phyloP scores from a whole-genome alignment of 2,113 vertebrate species.

The Laticauda laticaudata region DNA sequence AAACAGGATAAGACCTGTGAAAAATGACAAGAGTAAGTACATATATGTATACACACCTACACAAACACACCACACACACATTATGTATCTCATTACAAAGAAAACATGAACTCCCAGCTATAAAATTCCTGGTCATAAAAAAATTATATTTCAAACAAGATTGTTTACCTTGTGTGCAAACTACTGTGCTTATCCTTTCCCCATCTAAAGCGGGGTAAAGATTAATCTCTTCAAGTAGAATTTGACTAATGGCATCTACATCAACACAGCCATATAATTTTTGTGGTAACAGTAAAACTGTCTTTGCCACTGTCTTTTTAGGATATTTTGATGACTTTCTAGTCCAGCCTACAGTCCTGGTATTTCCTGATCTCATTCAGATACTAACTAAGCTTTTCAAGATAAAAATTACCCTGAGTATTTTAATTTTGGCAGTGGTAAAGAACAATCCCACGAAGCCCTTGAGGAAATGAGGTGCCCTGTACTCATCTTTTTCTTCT shows the following conservation, averaged over 20 bases:
- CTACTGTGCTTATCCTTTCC: accelerated
- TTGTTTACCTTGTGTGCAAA: not conserved
- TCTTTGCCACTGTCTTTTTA: not conserved
- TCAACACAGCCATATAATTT: not conserved
- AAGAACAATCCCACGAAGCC: not conserved
- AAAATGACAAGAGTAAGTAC: not conserved
- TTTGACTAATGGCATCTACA: not conserved
- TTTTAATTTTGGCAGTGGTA: not conserved
- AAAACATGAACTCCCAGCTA: not conserved
- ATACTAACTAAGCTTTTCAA: not conserved
- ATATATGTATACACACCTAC: not conserved
- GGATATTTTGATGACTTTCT: not conserved
- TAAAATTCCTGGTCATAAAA: not conserved
- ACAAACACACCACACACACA: not conserved
- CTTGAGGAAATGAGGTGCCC: not conserved
- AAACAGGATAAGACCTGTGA: not conserved
- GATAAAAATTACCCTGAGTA: not conserved
- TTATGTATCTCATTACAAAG: not conserved
- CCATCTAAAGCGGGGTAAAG: not conserved
- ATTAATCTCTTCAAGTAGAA: not conserved
- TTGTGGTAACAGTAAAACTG: not conserved
- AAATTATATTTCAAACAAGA: not conserved
- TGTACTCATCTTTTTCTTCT: not conserved
- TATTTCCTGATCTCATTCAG: not conserved
- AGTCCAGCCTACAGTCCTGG: not conserved